Conservation (phyloP, 2,113 vertebrate genomes). For the Embiotoca jacksoni region DNA sequence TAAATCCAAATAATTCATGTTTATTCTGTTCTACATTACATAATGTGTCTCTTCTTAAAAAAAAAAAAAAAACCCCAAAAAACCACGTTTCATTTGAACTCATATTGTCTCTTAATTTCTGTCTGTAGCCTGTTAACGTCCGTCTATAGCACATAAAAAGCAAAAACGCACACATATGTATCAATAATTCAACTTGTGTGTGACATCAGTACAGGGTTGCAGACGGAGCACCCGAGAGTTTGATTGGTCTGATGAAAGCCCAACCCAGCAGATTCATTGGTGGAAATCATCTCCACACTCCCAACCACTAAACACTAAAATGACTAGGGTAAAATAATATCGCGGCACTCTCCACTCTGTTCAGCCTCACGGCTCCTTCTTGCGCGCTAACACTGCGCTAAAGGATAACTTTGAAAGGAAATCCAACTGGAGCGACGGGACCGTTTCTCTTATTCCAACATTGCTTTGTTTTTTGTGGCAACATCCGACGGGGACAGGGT, state of each 20-base stretch:
- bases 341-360: constrained; percentile 77
- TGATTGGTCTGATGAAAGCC: constrained; percentile 82
- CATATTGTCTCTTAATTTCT: not conserved
- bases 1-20: not conserved
- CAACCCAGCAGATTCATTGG: constrained; percentile 82
- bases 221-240: constrained; percentile 41
- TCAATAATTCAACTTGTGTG: constrained; percentile 70
- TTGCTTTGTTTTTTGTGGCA: not conserved
- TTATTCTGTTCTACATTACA: not conserved
- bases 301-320: constrained; percentile 82
- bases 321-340: constrained; percentile 85
- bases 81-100: not conserved
- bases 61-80: too few relatives aligned
- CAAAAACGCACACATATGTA: constrained; percentile 55
- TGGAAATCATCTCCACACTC: constrained; percentile 71
- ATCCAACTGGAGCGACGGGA: constrained; percentile 50
- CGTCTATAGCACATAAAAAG: constrained; percentile 5
- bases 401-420: constrained; percentile 73
- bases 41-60: not conserved
- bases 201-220: constrained; percentile 45
- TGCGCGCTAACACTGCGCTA: constrained; percentile 45
- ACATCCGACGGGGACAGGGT: constrained; percentile 59
- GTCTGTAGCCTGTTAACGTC: not conserved
- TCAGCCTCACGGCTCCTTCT: constrained; percentile 65
- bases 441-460: constrained; percentile 11